phyloP scores from a whole-genome alignment of 2,888 invertebrate species.

The Trilocha varians region DNA sequence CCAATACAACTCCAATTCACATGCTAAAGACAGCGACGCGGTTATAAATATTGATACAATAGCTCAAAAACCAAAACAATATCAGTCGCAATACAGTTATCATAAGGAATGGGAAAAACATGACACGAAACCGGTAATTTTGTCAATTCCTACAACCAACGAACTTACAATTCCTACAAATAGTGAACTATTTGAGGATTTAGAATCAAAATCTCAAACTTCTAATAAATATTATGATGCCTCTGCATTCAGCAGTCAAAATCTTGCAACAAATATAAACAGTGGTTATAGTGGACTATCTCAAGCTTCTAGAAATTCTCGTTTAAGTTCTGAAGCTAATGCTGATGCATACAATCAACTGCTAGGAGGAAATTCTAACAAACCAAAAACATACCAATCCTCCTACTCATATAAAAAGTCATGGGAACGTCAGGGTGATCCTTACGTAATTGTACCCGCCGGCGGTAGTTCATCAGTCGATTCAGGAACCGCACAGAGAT shows the following conservation, averaged over 20 bases:
- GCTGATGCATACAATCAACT: constrained; percentile 24
- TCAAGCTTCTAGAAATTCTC: constrained; percentile 12
- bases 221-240: constrained; percentile 21
- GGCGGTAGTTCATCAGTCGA: constrained; percentile 4
- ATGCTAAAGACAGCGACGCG: constrained; percentile 13
- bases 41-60: background rate
- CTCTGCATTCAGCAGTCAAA: constrained; percentile 24
- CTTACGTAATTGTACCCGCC: constrained; percentile 58
- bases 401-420: constrained; percentile 67
- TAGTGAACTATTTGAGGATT: constrained; percentile 45
- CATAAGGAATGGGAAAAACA: constrained; percentile 64
- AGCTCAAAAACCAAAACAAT: constrained; percentile 33
- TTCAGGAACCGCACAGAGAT: constrained; percentile 34
- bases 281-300: constrained; percentile 29
- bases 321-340: constrained; percentile 11
- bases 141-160: constrained; percentile 29
- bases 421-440: constrained; percentile 68
- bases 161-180: no score
- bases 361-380: constrained; percentile 24
- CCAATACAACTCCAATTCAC: constrained; percentile 23
- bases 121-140: constrained; percentile 30
- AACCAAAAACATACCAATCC: constrained; percentile 62
- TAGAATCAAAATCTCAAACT: constrained; percentile 23
- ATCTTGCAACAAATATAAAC: constrained; percentile 23
- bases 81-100: constrained; percentile 57